These are phyloP conservation scores for Cephus pygmeus DNA, from an alignment of 2,888 invertebrate species.

Conservation along the genomic window DNA sequence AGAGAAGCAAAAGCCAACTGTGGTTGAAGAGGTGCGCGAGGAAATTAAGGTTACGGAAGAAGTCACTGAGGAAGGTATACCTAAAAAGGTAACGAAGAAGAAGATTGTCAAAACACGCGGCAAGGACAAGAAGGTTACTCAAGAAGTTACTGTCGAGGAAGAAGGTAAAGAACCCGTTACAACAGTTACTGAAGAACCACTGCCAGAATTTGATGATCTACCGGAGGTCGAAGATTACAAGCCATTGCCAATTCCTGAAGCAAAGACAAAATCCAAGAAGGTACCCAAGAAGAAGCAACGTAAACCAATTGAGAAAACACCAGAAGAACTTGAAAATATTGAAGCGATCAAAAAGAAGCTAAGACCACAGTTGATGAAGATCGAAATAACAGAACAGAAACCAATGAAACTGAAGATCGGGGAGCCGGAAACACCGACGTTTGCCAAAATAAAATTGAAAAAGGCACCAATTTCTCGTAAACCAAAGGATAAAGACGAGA, in stretches of 20 bases:
- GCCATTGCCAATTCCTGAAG: slow-evolving; percentile 17
- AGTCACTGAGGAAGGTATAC: slow-evolving; percentile 31
- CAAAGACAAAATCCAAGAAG: slow-evolving; percentile 21
- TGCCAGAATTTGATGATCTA: slow-evolving; percentile 14
- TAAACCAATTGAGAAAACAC: slow-evolving; percentile 32
- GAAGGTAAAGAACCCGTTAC: slow-evolving; percentile 29
- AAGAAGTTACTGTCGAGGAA: slow-evolving; percentile 16
- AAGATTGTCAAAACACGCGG: slow-evolving; percentile 40
- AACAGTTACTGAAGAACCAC: neutral
- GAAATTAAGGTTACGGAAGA: slow-evolving; percentile 37
- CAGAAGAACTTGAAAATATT: slow-evolving; percentile 23
- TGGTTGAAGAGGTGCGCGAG: slow-evolving; percentile 38
- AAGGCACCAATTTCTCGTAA: slow-evolving; percentile 65
- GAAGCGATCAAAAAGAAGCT: slow-evolving; percentile 42
- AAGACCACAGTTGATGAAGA: slow-evolving; percentile 66
- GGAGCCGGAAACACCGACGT: slow-evolving; percentile 70
- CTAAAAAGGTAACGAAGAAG: slow-evolving; percentile 34
- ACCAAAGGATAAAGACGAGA: slow-evolving; percentile 57
- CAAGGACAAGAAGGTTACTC: slow-evolving; percentile 32
- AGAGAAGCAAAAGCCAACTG: slow-evolving; percentile 19
- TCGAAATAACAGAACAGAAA: slow-evolving; percentile 71
- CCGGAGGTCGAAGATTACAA: slow-evolving; percentile 27
- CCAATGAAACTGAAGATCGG: slow-evolving; percentile 72
- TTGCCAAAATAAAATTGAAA: slow-evolving; percentile 75
- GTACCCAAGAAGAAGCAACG: slow-evolving; percentile 25